Evolutionary conservation across 2,113 vertebrate genomes (phyloP), one percentile per base, ranked within the genome.

Genomic region (Muntiacus muntjak): DNA sequence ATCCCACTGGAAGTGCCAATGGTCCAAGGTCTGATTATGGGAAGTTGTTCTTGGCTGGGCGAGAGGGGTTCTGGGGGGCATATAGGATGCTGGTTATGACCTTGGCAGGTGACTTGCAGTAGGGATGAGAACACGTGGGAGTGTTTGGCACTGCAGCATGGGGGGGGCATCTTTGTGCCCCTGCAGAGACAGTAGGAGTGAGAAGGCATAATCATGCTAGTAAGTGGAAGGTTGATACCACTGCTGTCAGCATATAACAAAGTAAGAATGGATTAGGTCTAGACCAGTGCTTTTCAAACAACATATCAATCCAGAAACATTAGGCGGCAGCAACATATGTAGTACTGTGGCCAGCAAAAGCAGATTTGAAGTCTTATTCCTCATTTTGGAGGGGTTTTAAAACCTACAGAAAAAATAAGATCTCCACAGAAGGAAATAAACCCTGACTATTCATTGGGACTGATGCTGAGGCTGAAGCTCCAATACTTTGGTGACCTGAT

Each of bases 251-350:
- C 23, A 76, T 40, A 21, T 87, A 40, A 55, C 25, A 89, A 58
- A 26, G 21, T 92, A 97, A 90, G 74, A 91, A 92, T 67, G n/a
- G 25, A 78, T 89, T 95, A 40, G 6, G 54, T 40, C 21, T 85
- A 83, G 33, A 82, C 19, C 67, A 89, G 9, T 60, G n/a, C 47
- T 92, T 97, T 91, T 92, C 43, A 95, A 89, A 81, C 40, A 89
- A 82, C 7, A 0, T 87, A n/a, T 43, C 58, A 89, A 36, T 26
- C 79, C 43, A 7, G 19, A 71, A 71, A 8, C 7, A 62, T 33
- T 74, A 74, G n/a, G 43, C 4, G 7, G 64, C 90, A 87, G 54
- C 28, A 89, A 40, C 33, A 12, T 50, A 54, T 28, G 23, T 71
- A 79, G 21, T 81, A 21, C 67, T 60, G 3, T 55, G 57, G 62